Evolutionary conservation across 2,113 vertebrate genomes (phyloP).

Genomic region (Cebidichthys violaceus): DNA sequence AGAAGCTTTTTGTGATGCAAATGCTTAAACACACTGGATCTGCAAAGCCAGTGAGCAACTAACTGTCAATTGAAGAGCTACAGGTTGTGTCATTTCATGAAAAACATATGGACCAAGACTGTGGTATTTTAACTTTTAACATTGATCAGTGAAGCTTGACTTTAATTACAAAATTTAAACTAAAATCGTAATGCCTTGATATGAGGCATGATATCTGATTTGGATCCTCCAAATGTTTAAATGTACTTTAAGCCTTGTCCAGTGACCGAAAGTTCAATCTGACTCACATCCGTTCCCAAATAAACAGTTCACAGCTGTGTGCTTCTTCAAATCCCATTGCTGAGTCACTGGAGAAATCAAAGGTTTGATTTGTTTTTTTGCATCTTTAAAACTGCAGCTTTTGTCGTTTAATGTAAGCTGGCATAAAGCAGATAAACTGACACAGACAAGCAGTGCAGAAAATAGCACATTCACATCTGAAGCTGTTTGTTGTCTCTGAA

Average conservation of each 20-base stretch:
- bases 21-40: slow-evolving; percentile 2
- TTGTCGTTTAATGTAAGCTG: slow-evolving; percentile 65
- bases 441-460: slow-evolving; percentile 52
- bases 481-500: slow-evolving; percentile 65
- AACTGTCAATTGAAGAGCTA: slow-evolving; percentile 44
- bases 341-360: slow-evolving; percentile 38
- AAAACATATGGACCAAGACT: neutral
- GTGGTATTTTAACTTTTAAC: neutral
- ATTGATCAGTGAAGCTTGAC: neutral
- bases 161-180: neutral
- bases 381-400: slow-evolving; percentile 20
- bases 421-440: slow-evolving; percentile 59
- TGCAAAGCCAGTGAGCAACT: slow-evolving; percentile 8
- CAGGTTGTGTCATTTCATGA: slow-evolving; percentile 25
- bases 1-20: neutral
- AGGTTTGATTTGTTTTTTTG: neutral
- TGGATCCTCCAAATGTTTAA: slow-evolving; percentile 1
- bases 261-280: slow-evolving; percentile 13
- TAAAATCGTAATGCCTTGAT: slow-evolving; percentile 3
- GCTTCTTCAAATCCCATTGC: slow-evolving; percentile 10
- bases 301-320: slow-evolving; percentile 19
- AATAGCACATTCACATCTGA: slow-evolving; percentile 79
- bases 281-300: slow-evolving; percentile 36
- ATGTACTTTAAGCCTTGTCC: neutral
- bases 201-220: neutral